phyloP scores from a whole-genome alignment of 2,113 vertebrate species.

The Cebidichthys violaceus region DNA sequence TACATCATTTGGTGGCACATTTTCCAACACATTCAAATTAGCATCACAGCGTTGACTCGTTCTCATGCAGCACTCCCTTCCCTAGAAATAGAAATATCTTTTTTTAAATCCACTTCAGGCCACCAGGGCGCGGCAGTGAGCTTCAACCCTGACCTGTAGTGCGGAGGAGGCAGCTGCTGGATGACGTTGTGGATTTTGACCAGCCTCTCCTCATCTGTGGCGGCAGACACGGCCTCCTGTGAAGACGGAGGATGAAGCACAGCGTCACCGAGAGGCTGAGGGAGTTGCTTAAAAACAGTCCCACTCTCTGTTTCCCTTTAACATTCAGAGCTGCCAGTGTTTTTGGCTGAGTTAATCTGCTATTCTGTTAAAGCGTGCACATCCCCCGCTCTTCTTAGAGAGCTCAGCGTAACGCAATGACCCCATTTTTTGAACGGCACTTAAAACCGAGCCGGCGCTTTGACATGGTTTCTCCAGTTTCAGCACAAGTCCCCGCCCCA shows the following conservation, averaged over 20 bases:
- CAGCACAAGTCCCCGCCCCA: neutral
- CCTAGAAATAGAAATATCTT: neutral
- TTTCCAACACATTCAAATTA: neutral
- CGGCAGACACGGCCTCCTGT: slow-evolving; percentile 96
- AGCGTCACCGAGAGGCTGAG: slow-evolving; percentile 35
- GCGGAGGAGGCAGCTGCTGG: slow-evolving; percentile 96
- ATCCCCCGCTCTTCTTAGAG: slow-evolving; percentile 55
- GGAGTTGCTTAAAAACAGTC: slow-evolving; percentile 36
- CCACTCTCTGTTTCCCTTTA: slow-evolving; percentile 14
- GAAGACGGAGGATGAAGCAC: slow-evolving; percentile 60
- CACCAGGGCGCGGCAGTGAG: slow-evolving; percentile 69
- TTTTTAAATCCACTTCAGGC: slow-evolving; percentile 28
- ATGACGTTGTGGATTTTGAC: slow-evolving; percentile 98
- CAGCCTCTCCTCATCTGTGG: slow-evolving; percentile 94
- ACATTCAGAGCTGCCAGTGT: slow-evolving; percentile 44
- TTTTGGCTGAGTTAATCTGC: slow-evolving; percentile 60
- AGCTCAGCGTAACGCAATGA: slow-evolving; percentile 50
- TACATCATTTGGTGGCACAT: neutral
- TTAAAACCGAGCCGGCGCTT: slow-evolving; percentile 25
- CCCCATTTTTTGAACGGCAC: slow-evolving; percentile 45
- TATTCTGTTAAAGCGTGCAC: slow-evolving; percentile 41
- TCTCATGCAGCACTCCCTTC: neutral
- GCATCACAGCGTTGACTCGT: neutral
- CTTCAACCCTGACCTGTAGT: slow-evolving; percentile 90
- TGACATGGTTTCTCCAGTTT: slow-evolving; percentile 16